Conservation (phyloP, 37 sponge, comb jelly and placozoan genomes). For the Ephydatia muelleri region DNA sequence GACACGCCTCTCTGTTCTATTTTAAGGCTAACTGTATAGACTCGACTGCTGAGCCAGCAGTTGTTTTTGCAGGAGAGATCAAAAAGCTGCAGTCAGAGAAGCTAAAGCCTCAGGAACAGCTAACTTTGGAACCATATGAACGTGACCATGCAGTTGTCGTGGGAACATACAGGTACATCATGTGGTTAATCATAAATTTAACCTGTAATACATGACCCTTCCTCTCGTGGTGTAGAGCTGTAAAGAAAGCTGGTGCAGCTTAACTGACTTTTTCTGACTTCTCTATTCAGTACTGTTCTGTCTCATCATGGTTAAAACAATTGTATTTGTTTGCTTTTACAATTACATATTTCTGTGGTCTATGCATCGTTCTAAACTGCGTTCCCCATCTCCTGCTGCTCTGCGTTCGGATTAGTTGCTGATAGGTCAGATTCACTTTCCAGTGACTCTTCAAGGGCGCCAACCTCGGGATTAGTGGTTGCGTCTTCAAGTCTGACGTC, state of each 20-base stretch:
- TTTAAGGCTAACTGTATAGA: slow-evolving; percentile 97
- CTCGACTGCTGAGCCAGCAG: slow-evolving; percentile 94
- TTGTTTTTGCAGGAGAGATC: slow-evolving; percentile 97
- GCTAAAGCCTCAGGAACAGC: slow-evolving; percentile 96
- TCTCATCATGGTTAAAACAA: neutral
- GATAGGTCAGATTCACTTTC: neutral
- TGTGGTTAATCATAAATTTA: neutral
- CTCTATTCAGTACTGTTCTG: neutral
- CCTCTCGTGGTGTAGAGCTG: neutral
- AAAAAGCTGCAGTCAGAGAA: slow-evolving; percentile 93
- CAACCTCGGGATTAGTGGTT: neutral
- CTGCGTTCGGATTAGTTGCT: neutral
- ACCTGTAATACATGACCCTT: neutral
- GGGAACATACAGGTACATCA: slow-evolving; percentile 82
- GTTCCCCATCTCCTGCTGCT: neutral
- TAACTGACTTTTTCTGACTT: neutral
- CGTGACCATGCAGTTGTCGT: slow-evolving; percentile 99
- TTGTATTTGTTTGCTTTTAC: neutral
- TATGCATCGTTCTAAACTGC: neutral
- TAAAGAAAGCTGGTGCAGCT: neutral
- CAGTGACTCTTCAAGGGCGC: neutral
- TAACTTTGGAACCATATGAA: slow-evolving; percentile 98
- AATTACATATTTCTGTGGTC: neutral
- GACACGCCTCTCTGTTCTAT: neutral
- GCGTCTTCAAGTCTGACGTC: slow-evolving; percentile 36